A percentile compares a stretch with the other conserved stretches of the same genome.
Conservation (phyloP, 2,113 vertebrate species). For the Cromileptes altivelis region DNA sequence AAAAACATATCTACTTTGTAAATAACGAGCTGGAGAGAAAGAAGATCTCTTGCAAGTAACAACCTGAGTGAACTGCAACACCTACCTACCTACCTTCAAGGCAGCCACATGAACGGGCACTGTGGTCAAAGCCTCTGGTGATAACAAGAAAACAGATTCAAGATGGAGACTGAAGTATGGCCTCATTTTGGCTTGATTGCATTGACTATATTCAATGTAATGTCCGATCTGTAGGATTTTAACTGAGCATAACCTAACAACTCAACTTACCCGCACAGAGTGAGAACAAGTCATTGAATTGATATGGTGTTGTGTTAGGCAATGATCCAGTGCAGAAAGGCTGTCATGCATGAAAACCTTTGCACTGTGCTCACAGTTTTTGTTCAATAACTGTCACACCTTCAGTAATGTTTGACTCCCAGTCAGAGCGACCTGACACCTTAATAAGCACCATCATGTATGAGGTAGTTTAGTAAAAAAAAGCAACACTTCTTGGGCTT, state of each 20-base stretch:
- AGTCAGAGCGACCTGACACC: not conserved
- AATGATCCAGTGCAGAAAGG: not conserved
- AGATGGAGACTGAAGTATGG: not conserved
- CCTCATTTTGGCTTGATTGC: not conserved
- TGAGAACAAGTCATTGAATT: not conserved
- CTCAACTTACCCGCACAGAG: not conserved
- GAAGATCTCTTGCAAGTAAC: not conserved
- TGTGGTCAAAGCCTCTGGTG: not conserved
- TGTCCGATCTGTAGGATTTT: not conserved
- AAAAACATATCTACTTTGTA: not conserved
- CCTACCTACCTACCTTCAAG: not conserved
- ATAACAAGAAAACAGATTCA: not conserved
- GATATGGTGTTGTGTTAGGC: not conserved
- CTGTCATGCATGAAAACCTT: slow-evolving; percentile 45
- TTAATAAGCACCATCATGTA: not conserved
- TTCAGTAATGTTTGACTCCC: not conserved
- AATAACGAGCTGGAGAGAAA: not conserved
- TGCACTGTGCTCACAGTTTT: slow-evolving; percentile 21
- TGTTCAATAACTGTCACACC: slow-evolving; percentile 20
- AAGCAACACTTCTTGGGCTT: not conserved
- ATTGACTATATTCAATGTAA: not conserved
- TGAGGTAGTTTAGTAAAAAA: not conserved
- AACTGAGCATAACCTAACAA: not conserved
- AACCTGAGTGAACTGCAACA: not conserved
- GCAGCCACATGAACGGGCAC: not conserved